A percentile compares a stretch with the other conserved stretches of the same genome.
Evolutionary conservation across 2,888 invertebrate species (phyloP).

Genomic region (Drosophila maculinotata): DNA sequence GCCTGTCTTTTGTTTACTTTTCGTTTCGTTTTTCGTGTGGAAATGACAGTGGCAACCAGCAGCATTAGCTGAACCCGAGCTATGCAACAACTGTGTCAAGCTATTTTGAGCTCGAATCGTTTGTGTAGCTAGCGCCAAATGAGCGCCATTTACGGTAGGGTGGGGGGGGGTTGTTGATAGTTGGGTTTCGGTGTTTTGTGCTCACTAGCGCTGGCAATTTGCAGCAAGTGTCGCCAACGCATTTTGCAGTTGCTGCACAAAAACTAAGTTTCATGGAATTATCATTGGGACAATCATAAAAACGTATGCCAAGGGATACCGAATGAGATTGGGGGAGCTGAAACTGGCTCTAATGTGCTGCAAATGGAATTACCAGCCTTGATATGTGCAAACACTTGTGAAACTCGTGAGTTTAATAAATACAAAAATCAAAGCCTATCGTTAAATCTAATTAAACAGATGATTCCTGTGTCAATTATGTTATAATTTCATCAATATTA

Average conservation of each 20-base stretch:
- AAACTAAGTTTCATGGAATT: constrained; percentile 63
- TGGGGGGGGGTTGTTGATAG: no score
- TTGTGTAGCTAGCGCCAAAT: constrained; percentile 55
- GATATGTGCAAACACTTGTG: constrained; percentile 6
- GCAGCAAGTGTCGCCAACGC: constrained; percentile 75
- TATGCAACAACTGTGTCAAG: constrained; percentile 74
- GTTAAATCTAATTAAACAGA: no score
- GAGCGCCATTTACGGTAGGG: constrained; percentile 19
- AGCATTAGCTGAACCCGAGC: constrained; percentile 24
- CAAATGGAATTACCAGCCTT: constrained; percentile 5
- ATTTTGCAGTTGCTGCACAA: constrained; percentile 76
- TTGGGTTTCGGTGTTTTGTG: no score
- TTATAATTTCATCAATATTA: no score
- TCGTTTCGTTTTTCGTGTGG: constrained; percentile 65
- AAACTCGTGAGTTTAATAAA: constrained; percentile 2
- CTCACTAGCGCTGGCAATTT: constrained; percentile 52
- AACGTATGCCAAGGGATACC: constrained; percentile 36
- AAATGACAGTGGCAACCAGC: constrained; percentile 59
- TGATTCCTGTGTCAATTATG: no score
- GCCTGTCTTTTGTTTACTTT: constrained; percentile 71
- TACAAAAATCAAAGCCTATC: background rate
- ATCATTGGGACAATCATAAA: constrained; percentile 78
- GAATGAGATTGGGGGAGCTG: constrained; percentile 18
- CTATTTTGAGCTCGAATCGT: constrained; percentile 76
- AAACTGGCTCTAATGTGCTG: constrained; percentile 4